These are phyloP conservation scores for Stylophora pistillata DNA, from an alignment of 64 coral and sea anemone genomes.

Conservation along the genomic window DNA sequence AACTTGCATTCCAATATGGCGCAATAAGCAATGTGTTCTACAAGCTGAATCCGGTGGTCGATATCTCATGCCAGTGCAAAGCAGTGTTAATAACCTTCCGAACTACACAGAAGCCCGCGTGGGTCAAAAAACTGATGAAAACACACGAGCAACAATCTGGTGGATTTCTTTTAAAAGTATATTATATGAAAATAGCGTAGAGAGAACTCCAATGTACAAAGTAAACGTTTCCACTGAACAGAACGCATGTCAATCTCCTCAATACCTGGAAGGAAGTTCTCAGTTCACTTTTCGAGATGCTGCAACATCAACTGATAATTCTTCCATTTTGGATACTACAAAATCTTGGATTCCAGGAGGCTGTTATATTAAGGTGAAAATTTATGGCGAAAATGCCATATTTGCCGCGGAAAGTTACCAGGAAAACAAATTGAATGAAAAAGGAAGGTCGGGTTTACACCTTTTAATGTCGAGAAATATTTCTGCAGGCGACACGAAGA, in stretches of 20 bases:
- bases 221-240: not conserved
- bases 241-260: not conserved
- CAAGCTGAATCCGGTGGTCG: not conserved
- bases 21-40: not conserved
- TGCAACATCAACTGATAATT: not conserved
- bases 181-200: not conserved
- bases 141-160: not conserved
- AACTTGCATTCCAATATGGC: not conserved
- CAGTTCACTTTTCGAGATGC: not conserved
- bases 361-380: not conserved
- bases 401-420: constrained; percentile 1
- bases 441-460: not conserved
- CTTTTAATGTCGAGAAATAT: not conserved
- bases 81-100: not conserved
- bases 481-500: not conserved
- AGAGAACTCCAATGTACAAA: not conserved
- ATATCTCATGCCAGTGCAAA: not conserved
- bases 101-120: not conserved
- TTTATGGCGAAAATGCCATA: not conserved
- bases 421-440: not conserved
- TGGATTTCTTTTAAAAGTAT: not conserved
- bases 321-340: not conserved
- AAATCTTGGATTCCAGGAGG: not conserved
- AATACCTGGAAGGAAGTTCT: not conserved
- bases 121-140: too few species aligned